Conservation (phyloP, 2,888 invertebrate species). For the Podabrus alpinus region DNA sequence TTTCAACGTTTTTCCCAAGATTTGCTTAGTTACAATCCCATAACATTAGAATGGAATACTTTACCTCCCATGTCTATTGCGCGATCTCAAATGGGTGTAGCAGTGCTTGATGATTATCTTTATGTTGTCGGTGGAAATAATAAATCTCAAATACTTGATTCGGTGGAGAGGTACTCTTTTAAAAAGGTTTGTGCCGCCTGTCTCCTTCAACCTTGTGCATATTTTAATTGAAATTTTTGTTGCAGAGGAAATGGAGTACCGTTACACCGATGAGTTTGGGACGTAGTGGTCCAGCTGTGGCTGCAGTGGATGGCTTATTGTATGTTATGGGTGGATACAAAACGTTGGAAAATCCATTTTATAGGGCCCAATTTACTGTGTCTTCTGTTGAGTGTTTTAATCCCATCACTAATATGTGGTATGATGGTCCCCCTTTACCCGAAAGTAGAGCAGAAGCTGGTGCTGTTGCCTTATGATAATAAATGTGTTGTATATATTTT, state of each 20-base stretch:
- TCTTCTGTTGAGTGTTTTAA: slow-evolving; percentile 84
- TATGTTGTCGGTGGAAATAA: slow-evolving; percentile 91
- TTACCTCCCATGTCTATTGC: slow-evolving; percentile 79
- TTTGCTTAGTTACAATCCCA: slow-evolving; percentile 79
- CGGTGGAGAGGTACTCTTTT: slow-evolving; percentile 83
- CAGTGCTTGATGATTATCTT: slow-evolving; percentile 79
- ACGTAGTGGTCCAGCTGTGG: slow-evolving; percentile 83
- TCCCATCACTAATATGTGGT: slow-evolving; percentile 78
- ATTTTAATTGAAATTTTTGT: slow-evolving; percentile 21
- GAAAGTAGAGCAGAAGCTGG: slow-evolving; percentile 87
- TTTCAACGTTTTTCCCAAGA: slow-evolving; percentile 79
- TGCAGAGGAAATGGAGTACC: slow-evolving; percentile 77
- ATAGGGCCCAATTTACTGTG: slow-evolving; percentile 82
- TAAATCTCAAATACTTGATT: slow-evolving; percentile 76
- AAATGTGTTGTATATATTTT: neutral
- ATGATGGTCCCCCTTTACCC: slow-evolving; percentile 76
- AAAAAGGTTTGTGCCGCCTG: slow-evolving; percentile 64
- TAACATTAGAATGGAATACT: slow-evolving; percentile 77
- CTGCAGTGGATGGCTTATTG: slow-evolving; percentile 78
- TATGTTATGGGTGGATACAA: slow-evolving; percentile 88
- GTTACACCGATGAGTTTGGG: slow-evolving; percentile 75
- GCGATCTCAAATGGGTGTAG: slow-evolving; percentile 87
- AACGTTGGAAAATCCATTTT: slow-evolving; percentile 79
- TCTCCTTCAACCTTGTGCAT: neutral
- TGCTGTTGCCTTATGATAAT: slow-evolving; percentile 74